phyloP scores from a whole-genome alignment of 2,797 vertebrate species.

The Myotis myotis region DNA sequence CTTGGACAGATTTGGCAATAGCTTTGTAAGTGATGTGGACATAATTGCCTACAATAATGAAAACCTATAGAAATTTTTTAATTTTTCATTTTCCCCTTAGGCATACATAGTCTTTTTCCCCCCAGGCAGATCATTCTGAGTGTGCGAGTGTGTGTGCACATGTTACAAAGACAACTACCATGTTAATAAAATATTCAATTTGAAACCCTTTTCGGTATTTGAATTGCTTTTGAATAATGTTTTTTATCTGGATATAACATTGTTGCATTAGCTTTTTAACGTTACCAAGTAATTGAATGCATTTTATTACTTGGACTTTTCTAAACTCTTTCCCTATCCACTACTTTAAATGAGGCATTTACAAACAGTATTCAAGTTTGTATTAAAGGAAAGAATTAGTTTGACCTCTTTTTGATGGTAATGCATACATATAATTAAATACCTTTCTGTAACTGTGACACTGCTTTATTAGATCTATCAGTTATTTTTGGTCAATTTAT shows the following conservation, averaged over 20 bases:
- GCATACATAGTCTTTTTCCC: conserved; percentile 80
- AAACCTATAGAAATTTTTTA: conserved; percentile 86
- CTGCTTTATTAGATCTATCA: conserved; percentile 78
- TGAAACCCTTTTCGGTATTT: conserved; percentile 90
- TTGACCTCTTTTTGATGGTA: conserved; percentile 72
- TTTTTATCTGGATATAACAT: conserved; percentile 87
- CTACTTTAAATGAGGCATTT: conserved; percentile 84
- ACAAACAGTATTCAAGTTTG: conserved; percentile 78
- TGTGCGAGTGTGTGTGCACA: conserved; percentile 92
- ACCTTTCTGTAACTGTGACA: conserved; percentile 77
- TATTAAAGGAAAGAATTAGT: conserved; percentile 74
- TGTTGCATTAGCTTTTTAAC: conserved; percentile 88
- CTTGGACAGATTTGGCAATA: conserved; percentile 92
- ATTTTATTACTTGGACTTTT: conserved; percentile 85
- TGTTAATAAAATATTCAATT: conserved; percentile 98
- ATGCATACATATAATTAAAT: conserved; percentile 67
- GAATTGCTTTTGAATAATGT: conserved; percentile 89
- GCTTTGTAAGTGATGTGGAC: conserved; percentile 94
- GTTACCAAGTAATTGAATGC: conserved; percentile 80
- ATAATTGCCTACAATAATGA: conserved; percentile 91
- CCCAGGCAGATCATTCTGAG: conserved; percentile 88
- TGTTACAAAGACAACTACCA: conserved; percentile 95
- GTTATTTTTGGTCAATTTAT: conserved; percentile 76
- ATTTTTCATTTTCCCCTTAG: conserved; percentile 84
- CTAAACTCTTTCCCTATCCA: conserved; percentile 80